Evolutionary conservation across 1,140 invertebrate genomes (phyloP).

Genomic region (Meteorus sp.): DNA sequence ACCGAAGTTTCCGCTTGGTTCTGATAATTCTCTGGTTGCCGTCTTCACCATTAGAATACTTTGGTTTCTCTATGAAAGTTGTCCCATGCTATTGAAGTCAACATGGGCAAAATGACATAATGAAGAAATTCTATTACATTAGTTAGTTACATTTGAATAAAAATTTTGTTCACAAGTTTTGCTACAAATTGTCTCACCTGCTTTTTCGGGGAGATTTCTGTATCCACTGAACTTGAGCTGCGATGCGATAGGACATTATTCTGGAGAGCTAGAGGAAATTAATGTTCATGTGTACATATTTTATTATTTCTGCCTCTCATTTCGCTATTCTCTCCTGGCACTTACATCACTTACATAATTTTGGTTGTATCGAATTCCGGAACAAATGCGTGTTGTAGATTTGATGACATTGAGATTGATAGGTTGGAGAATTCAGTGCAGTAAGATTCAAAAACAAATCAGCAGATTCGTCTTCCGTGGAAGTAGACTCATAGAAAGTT

Average conservation of each 20-base stretch:
- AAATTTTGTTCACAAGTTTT: neutral
- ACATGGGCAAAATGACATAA: no score
- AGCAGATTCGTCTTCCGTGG: conserved; percentile 41
- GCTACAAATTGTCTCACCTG: neutral
- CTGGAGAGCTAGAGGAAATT: neutral
- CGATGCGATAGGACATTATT: neutral
- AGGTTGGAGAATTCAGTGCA: conserved; percentile 36
- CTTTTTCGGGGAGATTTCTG: neutral
- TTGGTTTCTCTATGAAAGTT: conserved; percentile 38
- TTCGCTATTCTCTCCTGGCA: conserved; percentile 23
- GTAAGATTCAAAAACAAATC: conserved; percentile 35
- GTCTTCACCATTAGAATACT: conserved; percentile 21
- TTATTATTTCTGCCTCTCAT: neutral
- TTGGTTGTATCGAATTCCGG: conserved; percentile 29
- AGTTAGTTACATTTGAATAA: neutral
- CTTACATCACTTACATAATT: conserved; percentile 58
- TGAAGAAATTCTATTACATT: no score
- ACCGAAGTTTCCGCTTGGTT: conserved; percentile 42
- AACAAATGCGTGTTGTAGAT: conserved; percentile 3
- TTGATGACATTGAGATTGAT: conserved; percentile 19
- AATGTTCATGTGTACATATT: no score
- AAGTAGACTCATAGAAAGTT: conserved; percentile 34
- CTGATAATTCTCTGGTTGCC: conserved; percentile 19
- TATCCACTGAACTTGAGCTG: neutral
- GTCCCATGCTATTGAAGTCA: conserved; percentile 33